Percentiles rank a stretch among this genome's conserved stretches.
These are phyloP conservation scores for Bombus confusus DNA, from an alignment of 1,140 invertebrate species.

Conservation along the genomic window DNA sequence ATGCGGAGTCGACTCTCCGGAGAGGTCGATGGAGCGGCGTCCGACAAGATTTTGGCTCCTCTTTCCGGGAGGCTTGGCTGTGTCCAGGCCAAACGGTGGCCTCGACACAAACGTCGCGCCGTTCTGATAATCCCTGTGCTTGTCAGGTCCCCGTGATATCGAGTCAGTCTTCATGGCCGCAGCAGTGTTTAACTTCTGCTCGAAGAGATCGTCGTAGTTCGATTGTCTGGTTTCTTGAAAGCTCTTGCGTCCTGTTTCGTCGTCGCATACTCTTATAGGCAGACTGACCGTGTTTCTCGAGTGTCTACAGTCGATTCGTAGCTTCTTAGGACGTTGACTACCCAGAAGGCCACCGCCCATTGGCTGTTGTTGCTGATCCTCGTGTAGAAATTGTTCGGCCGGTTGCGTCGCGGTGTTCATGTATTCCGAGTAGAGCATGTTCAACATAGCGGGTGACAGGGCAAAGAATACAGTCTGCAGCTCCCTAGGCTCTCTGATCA, in stretches of 20 bases:
- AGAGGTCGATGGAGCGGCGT: slow-evolving; percentile 45
- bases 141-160: slow-evolving; percentile 25
- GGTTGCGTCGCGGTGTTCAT: slow-evolving; percentile 1
- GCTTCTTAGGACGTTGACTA: slow-evolving; percentile 48
- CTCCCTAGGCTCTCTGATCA: slow-evolving; percentile 58
- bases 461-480: slow-evolving; percentile 59
- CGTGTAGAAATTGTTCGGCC: slow-evolving; percentile 14
- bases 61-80: slow-evolving; percentile 55
- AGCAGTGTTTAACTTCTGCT: slow-evolving; percentile 57
- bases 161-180: slow-evolving; percentile 60
- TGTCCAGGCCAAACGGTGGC: slow-evolving; percentile 44
- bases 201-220: slow-evolving; percentile 54
- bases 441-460: slow-evolving; percentile 58
- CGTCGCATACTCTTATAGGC: slow-evolving; percentile 59
- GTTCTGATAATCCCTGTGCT: slow-evolving; percentile 41
- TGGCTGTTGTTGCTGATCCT: slow-evolving; percentile 1
- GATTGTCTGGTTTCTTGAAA: slow-evolving; percentile 61
- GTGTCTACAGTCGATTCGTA: slow-evolving; percentile 55
- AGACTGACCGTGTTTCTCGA: slow-evolving; percentile 59
- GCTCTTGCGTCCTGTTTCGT: slow-evolving; percentile 39
- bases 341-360: not conserved
- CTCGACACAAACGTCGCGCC: slow-evolving; percentile 39
- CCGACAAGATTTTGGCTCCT: slow-evolving; percentile 50
- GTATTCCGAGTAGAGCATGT: slow-evolving; percentile 55
- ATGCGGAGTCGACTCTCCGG: slow-evolving; percentile 43